Evolutionary conservation across 2,888 invertebrate genomes (phyloP).

Genomic region (Zeuzera pyrina): DNA sequence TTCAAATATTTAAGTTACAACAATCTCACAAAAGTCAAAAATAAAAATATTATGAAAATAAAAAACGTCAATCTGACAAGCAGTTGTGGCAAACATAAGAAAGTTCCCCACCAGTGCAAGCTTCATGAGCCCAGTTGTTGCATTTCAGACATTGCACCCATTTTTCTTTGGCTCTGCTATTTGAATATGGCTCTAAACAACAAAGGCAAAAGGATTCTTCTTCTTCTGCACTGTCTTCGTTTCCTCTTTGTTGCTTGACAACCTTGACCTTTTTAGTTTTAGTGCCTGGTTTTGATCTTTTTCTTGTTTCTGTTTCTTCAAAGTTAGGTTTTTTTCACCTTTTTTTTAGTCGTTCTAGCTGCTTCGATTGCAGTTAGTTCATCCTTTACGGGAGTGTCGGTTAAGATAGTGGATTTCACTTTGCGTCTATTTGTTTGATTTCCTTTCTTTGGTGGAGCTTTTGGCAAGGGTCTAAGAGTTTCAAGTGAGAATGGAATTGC

Average conservation of each 20-base stretch:
- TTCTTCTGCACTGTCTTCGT: slow-evolving; percentile 7
- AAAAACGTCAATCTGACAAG: neutral
- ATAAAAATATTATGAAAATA: neutral
- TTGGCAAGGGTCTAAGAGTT: slow-evolving; percentile 15
- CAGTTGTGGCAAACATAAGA: slow-evolving; percentile 7
- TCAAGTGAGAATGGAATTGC: neutral
- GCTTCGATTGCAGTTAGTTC: slow-evolving; percentile 22
- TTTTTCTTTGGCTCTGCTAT: slow-evolving; percentile 12
- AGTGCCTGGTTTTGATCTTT: too few relatives aligned
- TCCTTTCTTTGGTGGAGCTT: slow-evolving; percentile 21
- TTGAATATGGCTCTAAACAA: too few relatives aligned
- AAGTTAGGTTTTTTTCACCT: slow-evolving; percentile 17
- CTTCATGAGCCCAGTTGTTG: slow-evolving; percentile 10
- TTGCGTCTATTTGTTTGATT: slow-evolving; percentile 21
- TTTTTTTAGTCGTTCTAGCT: slow-evolving; percentile 15
- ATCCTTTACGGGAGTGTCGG: slow-evolving; percentile 22
- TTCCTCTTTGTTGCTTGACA: too few relatives aligned
- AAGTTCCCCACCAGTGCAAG: slow-evolving; percentile 3
- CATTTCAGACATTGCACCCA: slow-evolving; percentile 13
- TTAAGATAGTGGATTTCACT: slow-evolving; percentile 22
- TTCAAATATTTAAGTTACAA: too few relatives aligned
- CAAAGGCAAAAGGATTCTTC: too few relatives aligned
- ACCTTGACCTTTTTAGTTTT: too few relatives aligned
- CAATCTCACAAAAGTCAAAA: neutral
- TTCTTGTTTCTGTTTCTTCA: slow-evolving; percentile 9